Evolutionary conservation across 2,888 invertebrate species (phyloP), one percentile per base, ranked within the genome.

Genomic region (Lochmaea crataegi): DNA sequence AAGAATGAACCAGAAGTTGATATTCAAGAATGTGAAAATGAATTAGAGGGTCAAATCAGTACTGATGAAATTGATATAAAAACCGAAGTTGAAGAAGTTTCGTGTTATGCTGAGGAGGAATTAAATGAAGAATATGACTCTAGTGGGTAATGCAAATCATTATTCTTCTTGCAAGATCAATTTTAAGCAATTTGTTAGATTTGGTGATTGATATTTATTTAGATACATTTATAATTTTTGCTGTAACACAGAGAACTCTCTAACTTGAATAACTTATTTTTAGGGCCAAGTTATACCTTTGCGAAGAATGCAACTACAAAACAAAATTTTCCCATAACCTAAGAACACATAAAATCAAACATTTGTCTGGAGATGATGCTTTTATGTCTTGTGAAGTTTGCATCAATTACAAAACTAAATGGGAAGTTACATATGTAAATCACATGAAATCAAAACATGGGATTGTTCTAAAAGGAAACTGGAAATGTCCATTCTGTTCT

Each of bases 401-500:
- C 63, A 71, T 70, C 0, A 64, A 56, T 56, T 78, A 69, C 57
- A 77, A 76, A 68, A 75, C 78, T n/a, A 78, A 78, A 75, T 78
- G 78, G 78, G 71, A 75, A 16, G 56, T 65, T 56, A 76, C 76
- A 3, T 76, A 74, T 56, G 57, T 74, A 9, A 78, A 75, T 22
- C 76, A 77, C 48, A 65, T 77, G 70, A 76, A 75, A 68, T 72
- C 68, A n/a, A 75, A 76, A 42, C 78, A 78, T 58, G 70, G 73
- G 18, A 73, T 76, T 6, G 65, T 73, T 11, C 57, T 72, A 26
- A 73, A 72, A 53, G 63, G 72, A n/a, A 18, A 51, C 11, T 73
- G 71, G 18, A 74, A 65, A 60, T 77, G 77, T 65, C 65, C 57
- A 14, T 48, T 71, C 45, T 77, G 77, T 64, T 16, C 51, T 6